Conservation (phyloP, 2,797 vertebrate species). For the Cossypha heuglini region DNA sequence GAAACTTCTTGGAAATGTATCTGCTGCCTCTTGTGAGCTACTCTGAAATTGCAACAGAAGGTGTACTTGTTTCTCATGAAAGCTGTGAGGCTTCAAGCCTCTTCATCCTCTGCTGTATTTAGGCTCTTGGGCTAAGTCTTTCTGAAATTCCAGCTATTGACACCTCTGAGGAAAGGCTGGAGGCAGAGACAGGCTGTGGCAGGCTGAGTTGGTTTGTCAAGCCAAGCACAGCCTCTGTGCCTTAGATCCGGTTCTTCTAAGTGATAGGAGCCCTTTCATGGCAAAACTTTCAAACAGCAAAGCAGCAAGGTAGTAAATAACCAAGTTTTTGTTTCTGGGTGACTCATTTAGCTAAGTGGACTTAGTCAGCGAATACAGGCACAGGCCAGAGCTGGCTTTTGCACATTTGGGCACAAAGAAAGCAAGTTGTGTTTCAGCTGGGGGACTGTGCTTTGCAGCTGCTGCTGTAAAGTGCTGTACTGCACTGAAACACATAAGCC, state of each 20-base stretch:
- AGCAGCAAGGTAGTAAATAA: background rate
- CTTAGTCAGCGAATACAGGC: background rate
- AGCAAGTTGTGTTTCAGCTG: background rate
- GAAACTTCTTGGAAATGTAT: conserved; percentile 9
- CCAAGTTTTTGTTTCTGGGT: background rate
- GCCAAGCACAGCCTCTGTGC: background rate
- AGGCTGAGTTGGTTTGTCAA: background rate
- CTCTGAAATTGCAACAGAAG: background rate
- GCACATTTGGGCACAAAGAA: background rate
- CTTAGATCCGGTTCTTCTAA: background rate
- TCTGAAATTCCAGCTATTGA: background rate
- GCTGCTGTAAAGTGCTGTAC: background rate
- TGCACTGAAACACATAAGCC: background rate
- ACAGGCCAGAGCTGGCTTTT: background rate
- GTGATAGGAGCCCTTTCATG: background rate
- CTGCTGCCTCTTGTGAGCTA: conserved; percentile 54
- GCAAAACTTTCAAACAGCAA: background rate
- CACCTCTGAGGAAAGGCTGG: background rate
- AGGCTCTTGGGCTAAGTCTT: background rate
- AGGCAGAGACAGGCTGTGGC: background rate
- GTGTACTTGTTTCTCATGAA: background rate
- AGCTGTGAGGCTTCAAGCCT: background rate
- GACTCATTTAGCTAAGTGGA: background rate
- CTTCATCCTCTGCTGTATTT: background rate
- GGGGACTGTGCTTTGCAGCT: background rate